A percentile compares a stretch with the other conserved stretches of the same genome.
Conservation (phyloP, 2,113 vertebrate species). For the Phoxinus phoxinus region DNA sequence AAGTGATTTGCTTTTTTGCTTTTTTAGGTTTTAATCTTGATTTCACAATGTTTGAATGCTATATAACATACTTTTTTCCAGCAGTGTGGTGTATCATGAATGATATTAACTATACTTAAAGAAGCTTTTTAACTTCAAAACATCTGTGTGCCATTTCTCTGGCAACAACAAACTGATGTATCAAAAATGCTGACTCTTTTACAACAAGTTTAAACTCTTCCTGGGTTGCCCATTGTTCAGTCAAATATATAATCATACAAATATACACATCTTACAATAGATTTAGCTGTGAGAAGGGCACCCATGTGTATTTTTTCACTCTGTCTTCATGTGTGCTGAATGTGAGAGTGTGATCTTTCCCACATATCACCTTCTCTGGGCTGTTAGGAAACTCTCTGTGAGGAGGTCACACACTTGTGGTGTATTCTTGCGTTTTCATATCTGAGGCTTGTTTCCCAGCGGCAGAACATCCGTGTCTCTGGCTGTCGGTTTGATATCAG, state of each 20-base stretch:
- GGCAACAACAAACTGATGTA: neutral
- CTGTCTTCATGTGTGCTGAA: neutral
- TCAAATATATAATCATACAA: neutral
- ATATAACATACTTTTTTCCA: neutral
- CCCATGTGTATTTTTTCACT: neutral
- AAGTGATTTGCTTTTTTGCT: neutral
- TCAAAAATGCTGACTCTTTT: neutral
- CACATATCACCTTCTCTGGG: neutral
- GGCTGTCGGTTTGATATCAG: neutral
- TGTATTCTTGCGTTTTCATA: neutral
- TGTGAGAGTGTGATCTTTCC: conserved; percentile 15
- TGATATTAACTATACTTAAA: neutral
- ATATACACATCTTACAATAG: neutral
- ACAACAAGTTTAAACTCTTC: neutral
- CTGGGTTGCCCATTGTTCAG: neutral
- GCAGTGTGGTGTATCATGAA: neutral
- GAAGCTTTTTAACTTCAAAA: neutral
- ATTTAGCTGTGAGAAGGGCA: neutral
- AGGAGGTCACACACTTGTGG: neutral
- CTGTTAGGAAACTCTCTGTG: neutral
- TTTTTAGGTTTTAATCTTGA: neutral
- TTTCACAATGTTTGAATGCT: neutral
- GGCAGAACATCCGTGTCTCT: neutral
- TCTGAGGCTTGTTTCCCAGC: neutral
- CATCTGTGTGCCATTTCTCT: neutral